Evolutionary conservation across 2,797 vertebrate genomes (phyloP), one percentile per base, ranked within the genome.

Genomic region (Catharus ustulatus): DNA sequence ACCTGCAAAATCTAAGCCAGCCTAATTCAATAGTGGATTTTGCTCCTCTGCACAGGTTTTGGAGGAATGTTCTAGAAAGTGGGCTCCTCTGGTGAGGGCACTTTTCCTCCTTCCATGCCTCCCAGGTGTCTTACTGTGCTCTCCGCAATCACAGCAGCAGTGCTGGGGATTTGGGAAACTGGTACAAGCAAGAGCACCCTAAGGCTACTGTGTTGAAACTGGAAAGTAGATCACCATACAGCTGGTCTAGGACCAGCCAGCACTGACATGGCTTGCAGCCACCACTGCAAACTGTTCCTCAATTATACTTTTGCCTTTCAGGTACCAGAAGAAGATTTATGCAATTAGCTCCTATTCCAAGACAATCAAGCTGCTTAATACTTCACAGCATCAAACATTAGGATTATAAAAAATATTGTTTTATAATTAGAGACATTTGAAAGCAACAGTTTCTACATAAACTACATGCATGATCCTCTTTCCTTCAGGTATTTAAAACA

Each of bases 161-260:
- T 61, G 40, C 22, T 62, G 62, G 42, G 52, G 55, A 54, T 76
- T 78, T 69, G 61, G 64, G 61, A 94, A 93, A 81, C 42, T 67
- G 91, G 62, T 81, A 38, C 74, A 91, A 88, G 57, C 36, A 51
- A 77, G n/a, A 79, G 74, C 59, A 93, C 55, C 93, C 85, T 58
- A 74, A 91, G 89, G 89, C 77, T 74, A 66, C 54, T 26, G 30
- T 30, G 14, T 38, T 82, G 86, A 68, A 87, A 82, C 13, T 57
- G 69, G 42, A 92, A 94, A 95, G 84, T 66, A 73, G 79, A 92
- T 84, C 91, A 90, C 20, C 72, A 55, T 6, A 57, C 79, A 90
- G 84, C 77, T 94, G 77, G 71, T 67, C 48, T 43, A 89, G 36
- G 76, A 86, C 51, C 71, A 92, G 48, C 59, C 77, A 63, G 73